Evolutionary conservation across 2,113 vertebrate genomes (phyloP), one percentile per base, ranked within the genome.

Genomic region (Misgurnus anguillicaudatus): DNA sequence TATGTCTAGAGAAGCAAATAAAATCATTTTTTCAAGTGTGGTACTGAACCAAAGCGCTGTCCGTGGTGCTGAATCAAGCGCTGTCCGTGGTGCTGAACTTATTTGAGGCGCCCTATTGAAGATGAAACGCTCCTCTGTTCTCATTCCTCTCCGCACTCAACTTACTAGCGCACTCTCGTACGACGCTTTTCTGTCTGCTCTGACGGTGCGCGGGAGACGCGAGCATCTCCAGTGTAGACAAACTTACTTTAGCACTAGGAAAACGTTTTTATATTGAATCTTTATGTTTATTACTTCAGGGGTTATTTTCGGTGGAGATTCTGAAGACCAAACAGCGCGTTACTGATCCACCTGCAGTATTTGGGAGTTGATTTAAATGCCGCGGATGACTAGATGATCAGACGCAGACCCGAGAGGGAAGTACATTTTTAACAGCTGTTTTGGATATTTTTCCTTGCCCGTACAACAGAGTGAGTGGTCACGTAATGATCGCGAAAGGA

Each of bases 281-380:
- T 39, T 66, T 10, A 61, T 53, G 63, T 45, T 38, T 68, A 36
- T 53, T 75, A 76, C 42, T 64, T 65, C 42, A 13, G 24, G 47
- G 62, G 11, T 38, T 31, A 78, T 72, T 58, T 78, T 39, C 60
- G 53, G 72, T 53, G 65, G 76, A 80, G 88, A 90, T 90, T 90
- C 87, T 71, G 87, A 83, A 84, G 74, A 88, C 72, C 85, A 78
- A 80, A 79, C 78, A 80, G 76, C 70, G 87, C 70, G 87, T 82
- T 73, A 72, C 78, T 84, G 39, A 71, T 85, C 42, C 80, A 87
- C 85, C 87, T 87, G 87, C 89, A 81, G 75, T 83, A 58, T 85
- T 84, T 86, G 89, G 91, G 90, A 90, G 88, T 85, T 83, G 82
- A 90, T 78, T 88, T 82, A 89, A 89, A 83, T 82, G 48, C 75